A percentile compares a stretch with the other conserved stretches of the same genome.
Conservation (phyloP, 1,140 invertebrate species). For the Xylocopa sonorina region DNA sequence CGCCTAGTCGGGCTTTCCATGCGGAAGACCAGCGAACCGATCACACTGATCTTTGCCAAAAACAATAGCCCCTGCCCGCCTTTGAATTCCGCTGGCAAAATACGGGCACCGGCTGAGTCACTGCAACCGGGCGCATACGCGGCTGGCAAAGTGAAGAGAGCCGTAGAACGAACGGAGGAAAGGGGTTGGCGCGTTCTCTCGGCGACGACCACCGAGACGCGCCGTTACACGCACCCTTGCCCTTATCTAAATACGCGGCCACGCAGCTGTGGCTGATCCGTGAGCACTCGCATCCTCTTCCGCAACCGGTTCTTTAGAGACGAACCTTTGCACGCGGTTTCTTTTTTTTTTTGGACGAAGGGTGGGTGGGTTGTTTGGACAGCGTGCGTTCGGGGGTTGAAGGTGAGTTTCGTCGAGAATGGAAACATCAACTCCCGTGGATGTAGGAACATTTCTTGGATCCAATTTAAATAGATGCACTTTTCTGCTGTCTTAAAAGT, state of each 20-base stretch:
- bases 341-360: neutral
- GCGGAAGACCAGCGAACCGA: conserved; percentile 73
- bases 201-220: conserved; percentile 9
- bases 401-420: too few relatives aligned
- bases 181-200: neutral
- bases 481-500: too few relatives aligned
- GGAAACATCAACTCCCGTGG: too few relatives aligned
- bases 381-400: too few relatives aligned
- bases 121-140: conserved; percentile 43
- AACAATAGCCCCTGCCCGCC: conserved; percentile 74
- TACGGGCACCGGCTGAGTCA: conserved; percentile 73
- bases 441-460: too few relatives aligned
- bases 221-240: conserved; percentile 23
- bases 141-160: neutral
- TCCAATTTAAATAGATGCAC: too few relatives aligned
- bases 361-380: too few relatives aligned
- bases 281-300: neutral
- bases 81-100: conserved; percentile 73
- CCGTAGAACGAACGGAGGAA: neutral
- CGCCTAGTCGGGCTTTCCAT: conserved; percentile 61
- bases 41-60: conserved; percentile 77
- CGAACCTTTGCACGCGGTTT: neutral
- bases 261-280: conserved; percentile 25
- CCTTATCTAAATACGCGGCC: conserved; percentile 47
- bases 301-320: conserved; percentile 7